A percentile compares a stretch with the other conserved stretches of the same genome.
Evolutionary conservation across 2,888 invertebrate species (phyloP).

Genomic region (Dichetophora obliterata): DNA sequence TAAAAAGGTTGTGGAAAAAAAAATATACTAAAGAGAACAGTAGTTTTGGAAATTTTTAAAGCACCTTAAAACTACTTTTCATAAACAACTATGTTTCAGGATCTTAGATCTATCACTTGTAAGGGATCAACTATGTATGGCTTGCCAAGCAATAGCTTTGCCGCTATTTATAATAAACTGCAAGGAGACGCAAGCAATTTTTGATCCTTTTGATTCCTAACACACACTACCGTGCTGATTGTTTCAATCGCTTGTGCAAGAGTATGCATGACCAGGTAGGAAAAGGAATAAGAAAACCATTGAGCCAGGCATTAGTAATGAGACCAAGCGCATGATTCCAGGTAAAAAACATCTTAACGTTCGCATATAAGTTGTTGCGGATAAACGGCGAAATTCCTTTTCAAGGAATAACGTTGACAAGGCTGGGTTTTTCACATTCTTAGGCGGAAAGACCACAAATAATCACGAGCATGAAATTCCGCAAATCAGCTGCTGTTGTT

Average conservation of each 20-base stretch:
- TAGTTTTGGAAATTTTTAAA: too few relatives aligned
- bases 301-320: too few relatives aligned
- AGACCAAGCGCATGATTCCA: not conserved
- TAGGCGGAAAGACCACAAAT: constrained; percentile 61
- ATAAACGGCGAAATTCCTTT: not conserved
- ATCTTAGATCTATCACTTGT: constrained; percentile 64
- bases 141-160: constrained; percentile 34
- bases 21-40: not conserved
- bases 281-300: too few relatives aligned
- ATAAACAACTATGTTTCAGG: constrained; percentile 42
- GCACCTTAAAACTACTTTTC: not conserved
- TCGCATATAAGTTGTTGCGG: too few relatives aligned
- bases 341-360: not conserved
- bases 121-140: constrained; percentile 57
- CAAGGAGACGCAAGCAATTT: not conserved
- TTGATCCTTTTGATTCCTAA: not conserved
- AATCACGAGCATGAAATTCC: constrained; percentile 49
- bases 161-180: constrained; percentile 25
- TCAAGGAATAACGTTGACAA: not conserved
- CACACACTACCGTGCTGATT: not conserved
- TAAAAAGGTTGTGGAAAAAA: not conserved
- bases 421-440: constrained; percentile 43
- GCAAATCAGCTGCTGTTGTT: constrained; percentile 51
- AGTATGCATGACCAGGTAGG: not conserved
- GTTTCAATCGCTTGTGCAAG: not conserved